Percentiles rank a stretch among this genome's conserved stretches.
These are phyloP conservation scores for Myripristis jacobus DNA, from an alignment of 2,797 vertebrate species.

Conservation along the genomic window DNA sequence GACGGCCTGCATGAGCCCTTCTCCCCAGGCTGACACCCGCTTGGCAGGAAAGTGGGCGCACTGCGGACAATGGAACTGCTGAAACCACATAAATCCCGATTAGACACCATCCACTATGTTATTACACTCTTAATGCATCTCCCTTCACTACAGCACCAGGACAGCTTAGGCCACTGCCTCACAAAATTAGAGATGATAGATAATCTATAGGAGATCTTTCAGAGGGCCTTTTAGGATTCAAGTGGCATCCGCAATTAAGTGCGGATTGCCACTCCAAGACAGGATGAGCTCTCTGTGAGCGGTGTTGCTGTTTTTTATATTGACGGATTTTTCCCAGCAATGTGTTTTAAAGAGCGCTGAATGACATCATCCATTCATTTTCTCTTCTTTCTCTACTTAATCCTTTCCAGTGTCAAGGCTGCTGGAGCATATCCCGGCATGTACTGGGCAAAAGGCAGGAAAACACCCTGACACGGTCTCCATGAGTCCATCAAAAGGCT, in stretches of 20 bases:
- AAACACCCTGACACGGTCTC: conserved; percentile 1
- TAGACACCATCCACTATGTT: conserved; percentile 30
- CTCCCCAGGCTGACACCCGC: conserved; percentile 30
- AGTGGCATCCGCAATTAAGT: conserved; percentile 26
- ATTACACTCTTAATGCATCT: conserved; percentile 51
- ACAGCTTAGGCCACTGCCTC: conserved; percentile 1
- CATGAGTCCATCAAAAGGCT: neutral
- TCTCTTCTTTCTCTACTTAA: no score
- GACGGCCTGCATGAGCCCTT: conserved; percentile 6
- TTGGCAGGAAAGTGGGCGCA: conserved; percentile 58
- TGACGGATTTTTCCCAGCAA: neutral
- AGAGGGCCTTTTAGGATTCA: conserved; percentile 38
- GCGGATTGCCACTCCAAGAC: conserved; percentile 39
- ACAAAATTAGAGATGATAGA: conserved; percentile 36
- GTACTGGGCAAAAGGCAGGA: conserved; percentile 4
- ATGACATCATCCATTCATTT: conserved; percentile 54
- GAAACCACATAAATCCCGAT: conserved; percentile 68
- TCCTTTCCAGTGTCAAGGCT: no score
- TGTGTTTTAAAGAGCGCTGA: conserved; percentile 36
- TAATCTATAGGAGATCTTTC: conserved; percentile 50
- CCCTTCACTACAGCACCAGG: conserved; percentile 27
- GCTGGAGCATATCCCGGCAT: neutral
- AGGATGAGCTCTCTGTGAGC: conserved; percentile 24
- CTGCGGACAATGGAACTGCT: conserved; percentile 63
- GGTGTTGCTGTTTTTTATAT: conserved; percentile 11